These are phyloP conservation scores for Craterocephalus amniculus DNA, from an alignment of 2,797 vertebrate species.

Conservation along the genomic window DNA sequence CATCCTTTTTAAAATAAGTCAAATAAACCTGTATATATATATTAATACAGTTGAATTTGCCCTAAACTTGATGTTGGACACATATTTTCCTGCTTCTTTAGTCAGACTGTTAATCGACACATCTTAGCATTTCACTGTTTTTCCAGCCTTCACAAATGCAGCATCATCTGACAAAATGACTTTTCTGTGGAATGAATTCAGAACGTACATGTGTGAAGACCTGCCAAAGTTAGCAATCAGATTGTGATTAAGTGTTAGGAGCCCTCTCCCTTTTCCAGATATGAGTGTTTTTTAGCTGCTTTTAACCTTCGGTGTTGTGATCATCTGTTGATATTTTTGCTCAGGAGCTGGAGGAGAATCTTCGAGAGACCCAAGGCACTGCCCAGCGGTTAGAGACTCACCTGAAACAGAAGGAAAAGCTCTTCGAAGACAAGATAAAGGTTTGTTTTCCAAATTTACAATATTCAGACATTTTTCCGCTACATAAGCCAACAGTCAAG, in stretches of 20 bases:
- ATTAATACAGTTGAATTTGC: no score
- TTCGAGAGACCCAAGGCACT: constrained; percentile 90
- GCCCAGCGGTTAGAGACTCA: constrained; percentile 92
- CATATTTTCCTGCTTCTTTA: no score
- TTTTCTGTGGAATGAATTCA: background rate
- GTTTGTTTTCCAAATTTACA: constrained; percentile 66
- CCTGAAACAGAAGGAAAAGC: constrained; percentile 95
- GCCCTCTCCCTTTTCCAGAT: background rate
- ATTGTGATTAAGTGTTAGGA: background rate
- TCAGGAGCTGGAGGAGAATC: constrained; percentile 94
- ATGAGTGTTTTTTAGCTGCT: background rate
- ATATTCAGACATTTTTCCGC: background rate
- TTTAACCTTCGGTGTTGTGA: background rate
- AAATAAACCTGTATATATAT: no score
- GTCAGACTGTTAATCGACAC: no score
- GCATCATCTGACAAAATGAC: background rate
- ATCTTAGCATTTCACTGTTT: no score
- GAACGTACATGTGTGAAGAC: background rate
- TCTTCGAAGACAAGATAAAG: constrained; percentile 97
- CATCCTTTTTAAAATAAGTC: no score
- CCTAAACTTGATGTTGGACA: no score
- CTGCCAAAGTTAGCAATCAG: background rate
- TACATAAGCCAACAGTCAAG: background rate
- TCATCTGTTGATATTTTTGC: constrained; percentile 17
- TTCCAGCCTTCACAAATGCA: background rate